A percentile compares a stretch with the other conserved stretches of the same genome.
phyloP scores from a whole-genome alignment of 2,797 vertebrate species.

The Petrocephalus sullivani region DNA sequence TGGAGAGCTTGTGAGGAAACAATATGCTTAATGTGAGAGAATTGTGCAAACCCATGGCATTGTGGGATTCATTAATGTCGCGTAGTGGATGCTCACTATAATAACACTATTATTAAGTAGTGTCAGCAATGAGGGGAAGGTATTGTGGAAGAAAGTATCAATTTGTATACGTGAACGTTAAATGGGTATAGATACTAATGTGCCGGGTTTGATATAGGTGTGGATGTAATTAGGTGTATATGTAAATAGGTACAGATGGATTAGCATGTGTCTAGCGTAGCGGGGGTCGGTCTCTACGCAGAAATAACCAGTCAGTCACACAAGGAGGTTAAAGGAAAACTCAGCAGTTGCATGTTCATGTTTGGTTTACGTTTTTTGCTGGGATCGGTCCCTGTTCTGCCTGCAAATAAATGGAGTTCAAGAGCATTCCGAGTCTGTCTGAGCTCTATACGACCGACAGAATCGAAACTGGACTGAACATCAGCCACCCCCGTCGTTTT shows the following conservation, averaged over 20 bases:
- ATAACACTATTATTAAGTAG: neutral
- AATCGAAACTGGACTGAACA: neutral
- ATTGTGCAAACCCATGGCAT: neutral
- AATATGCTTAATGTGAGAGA: conserved; percentile 20
- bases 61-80: neutral
- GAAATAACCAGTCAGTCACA: neutral
- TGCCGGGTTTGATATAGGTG: neutral
- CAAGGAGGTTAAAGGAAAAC: neutral
- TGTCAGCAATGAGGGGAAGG: neutral
- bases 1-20: neutral
- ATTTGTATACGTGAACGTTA: neutral
- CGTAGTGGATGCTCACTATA: neutral
- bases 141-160: neutral
- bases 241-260: neutral
- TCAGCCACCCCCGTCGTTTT: conserved; percentile 15
- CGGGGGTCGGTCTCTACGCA: neutral
- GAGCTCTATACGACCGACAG: conserved; percentile 38
- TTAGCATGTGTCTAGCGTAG: neutral
- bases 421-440: conserved; percentile 57
- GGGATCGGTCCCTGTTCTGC: conserved; percentile 31
- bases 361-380: neutral
- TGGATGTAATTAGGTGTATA: neutral
- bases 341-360: neutral
- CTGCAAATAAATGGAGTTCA: conserved; percentile 51
- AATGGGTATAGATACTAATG: neutral